Conservation (phyloP, 2,797 vertebrate genomes). For the Pangasius larnaudii region DNA sequence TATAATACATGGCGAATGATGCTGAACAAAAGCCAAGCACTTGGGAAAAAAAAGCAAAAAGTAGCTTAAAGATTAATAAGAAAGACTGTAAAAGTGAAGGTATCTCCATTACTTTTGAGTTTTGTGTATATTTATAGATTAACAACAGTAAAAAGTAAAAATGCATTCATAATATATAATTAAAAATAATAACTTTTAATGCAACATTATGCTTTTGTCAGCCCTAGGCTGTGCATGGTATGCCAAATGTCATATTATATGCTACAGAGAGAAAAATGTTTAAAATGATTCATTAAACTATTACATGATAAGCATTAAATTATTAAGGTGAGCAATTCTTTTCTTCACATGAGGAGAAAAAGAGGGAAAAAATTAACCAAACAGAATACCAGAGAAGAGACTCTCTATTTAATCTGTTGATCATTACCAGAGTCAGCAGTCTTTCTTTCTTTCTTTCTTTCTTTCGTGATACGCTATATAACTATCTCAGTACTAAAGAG, state of each 20-base stretch:
- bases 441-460: conserved; percentile 39
- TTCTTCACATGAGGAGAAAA: background rate
- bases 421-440: conserved; percentile 42
- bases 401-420: conserved; percentile 33
- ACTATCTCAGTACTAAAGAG: conserved; percentile 27
- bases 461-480: conserved; percentile 12
- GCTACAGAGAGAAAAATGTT: background rate
- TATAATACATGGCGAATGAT: background rate
- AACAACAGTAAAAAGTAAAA: too few species aligned
- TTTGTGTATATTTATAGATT: background rate
- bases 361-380: background rate
- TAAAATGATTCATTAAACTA: background rate
- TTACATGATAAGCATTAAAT: background rate
- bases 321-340: background rate
- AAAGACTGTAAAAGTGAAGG: background rate
- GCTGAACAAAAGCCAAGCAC: background rate
- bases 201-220: background rate
- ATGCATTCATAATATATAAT: background rate
- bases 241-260: background rate
- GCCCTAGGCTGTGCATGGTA: background rate
- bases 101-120: background rate
- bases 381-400: background rate
- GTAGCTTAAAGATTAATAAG: background rate
- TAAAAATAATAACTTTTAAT: background rate
- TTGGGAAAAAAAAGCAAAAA: background rate